Conservation (phyloP, 2,888 invertebrate genomes). For the Drosophila peninsularis region DNA sequence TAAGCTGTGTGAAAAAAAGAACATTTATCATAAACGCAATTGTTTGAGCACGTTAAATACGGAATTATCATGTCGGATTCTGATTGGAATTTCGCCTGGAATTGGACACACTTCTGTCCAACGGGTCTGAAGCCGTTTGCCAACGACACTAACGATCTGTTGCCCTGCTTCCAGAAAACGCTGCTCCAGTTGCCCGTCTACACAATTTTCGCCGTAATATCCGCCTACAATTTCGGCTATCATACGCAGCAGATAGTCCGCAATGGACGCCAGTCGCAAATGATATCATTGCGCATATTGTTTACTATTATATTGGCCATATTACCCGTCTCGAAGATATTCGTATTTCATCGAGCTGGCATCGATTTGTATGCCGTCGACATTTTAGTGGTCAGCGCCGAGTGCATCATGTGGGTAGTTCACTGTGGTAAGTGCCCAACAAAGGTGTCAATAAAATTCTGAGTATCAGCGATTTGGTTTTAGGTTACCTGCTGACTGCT, state of each 20-base stretch:
- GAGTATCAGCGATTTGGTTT: background rate
- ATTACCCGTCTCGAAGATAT: slow-evolving; percentile 89
- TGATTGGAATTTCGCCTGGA: slow-evolving; percentile 85
- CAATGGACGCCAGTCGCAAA: slow-evolving; percentile 87
- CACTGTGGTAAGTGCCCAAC: slow-evolving; percentile 89
- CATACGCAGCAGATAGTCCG: slow-evolving; percentile 86
- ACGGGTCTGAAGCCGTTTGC: slow-evolving; percentile 90
- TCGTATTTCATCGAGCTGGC: slow-evolving; percentile 86
- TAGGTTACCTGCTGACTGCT: slow-evolving; percentile 87
- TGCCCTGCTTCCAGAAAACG: slow-evolving; percentile 93
- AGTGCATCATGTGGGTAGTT: slow-evolving; percentile 92
- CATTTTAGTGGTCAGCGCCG: slow-evolving; percentile 89
- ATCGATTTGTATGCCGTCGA: slow-evolving; percentile 88
- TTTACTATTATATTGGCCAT: slow-evolving; percentile 88
- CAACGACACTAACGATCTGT: slow-evolving; percentile 89
- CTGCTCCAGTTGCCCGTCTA: slow-evolving; percentile 91
- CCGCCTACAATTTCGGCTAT: slow-evolving; percentile 92
- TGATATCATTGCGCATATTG: slow-evolving; percentile 88
- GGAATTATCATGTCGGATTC: slow-evolving; percentile 47
- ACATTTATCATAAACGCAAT: slow-evolving; percentile 13
- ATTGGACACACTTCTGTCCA: slow-evolving; percentile 91
- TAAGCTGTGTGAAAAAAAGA: slow-evolving; percentile 29
- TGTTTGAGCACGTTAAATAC: slow-evolving; percentile 8
- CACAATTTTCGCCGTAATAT: slow-evolving; percentile 89
- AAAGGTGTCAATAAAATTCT: too few relatives aligned